These are phyloP conservation scores for Craseonycteris thonglongyai DNA, from an alignment of 2,113 vertebrate genomes.

Conservation along the genomic window DNA sequence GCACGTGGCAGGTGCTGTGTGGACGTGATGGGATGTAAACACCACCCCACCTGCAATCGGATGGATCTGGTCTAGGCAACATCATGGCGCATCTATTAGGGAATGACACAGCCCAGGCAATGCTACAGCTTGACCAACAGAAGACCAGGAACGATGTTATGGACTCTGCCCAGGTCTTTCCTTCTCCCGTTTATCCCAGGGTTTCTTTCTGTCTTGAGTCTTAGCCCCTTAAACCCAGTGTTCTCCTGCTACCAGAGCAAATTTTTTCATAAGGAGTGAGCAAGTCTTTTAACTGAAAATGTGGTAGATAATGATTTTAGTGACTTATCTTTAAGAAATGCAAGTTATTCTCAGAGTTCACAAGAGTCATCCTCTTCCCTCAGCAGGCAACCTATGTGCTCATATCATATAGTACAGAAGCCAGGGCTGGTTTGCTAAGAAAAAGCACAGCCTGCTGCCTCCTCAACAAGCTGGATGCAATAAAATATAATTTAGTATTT, in stretches of 20 bases:
- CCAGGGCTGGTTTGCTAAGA: background rate
- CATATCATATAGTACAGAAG: background rate
- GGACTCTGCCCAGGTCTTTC: background rate
- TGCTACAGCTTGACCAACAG: background rate
- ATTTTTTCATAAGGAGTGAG: background rate
- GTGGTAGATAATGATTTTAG: background rate
- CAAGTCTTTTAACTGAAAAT: background rate
- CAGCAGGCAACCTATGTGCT: background rate
- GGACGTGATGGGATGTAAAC: fast-evolving
- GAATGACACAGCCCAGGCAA: background rate
- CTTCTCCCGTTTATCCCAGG: background rate
- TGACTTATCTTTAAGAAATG: background rate
- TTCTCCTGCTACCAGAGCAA: background rate
- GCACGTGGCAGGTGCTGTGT: background rate
- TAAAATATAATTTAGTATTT: background rate
- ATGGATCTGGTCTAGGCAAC: background rate
- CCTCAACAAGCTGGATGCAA: fast-evolving
- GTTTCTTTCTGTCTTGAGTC: background rate
- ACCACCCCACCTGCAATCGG: background rate
- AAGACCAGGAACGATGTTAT: background rate
- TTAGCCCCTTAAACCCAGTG: background rate
- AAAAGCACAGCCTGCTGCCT: background rate
- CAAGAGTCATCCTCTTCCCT: background rate
- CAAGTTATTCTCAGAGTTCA: background rate
- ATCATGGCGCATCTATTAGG: fast-evolving